A percentile compares a stretch with the other conserved stretches of the same genome.
These are phyloP conservation scores for Amiota communis DNA, from an alignment of 2,888 invertebrate genomes.

Conservation along the genomic window DNA sequence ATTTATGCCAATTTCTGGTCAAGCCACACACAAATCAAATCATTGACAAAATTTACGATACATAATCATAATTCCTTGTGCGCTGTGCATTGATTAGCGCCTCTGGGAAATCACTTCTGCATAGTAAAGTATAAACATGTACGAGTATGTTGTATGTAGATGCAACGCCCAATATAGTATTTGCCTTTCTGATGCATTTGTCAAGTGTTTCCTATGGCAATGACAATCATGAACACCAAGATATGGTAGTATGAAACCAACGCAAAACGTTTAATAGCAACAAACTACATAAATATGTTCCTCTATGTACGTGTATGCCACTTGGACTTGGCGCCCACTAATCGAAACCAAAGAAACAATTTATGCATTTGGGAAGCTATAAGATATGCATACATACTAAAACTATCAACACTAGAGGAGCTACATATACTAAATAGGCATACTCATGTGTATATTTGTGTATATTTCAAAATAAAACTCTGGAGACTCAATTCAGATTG, in stretches of 20 bases:
- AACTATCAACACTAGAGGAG: background rate
- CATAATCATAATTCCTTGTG: constrained; percentile 43
- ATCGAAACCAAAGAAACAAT: constrained; percentile 58
- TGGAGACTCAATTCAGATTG: too few relatives aligned
- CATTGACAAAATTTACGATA: background rate
- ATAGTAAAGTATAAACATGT: constrained; percentile 25
- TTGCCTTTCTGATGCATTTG: constrained; percentile 61
- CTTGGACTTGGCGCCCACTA: constrained; percentile 40
- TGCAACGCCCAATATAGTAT: constrained; percentile 51
- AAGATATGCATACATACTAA: constrained; percentile 13
- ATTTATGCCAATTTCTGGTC: constrained; percentile 34
- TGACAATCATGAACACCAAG: constrained; percentile 54
- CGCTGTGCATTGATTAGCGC: constrained; percentile 52
- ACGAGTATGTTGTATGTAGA: constrained; percentile 32
- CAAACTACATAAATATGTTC: constrained; percentile 33
- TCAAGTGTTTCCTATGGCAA: constrained; percentile 52
- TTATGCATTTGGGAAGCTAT: constrained; percentile 61
- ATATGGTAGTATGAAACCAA: constrained; percentile 48
- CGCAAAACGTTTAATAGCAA: constrained; percentile 41
- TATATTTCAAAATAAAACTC: too few relatives aligned
- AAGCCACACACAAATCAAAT: constrained; percentile 48
- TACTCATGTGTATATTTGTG: too few relatives aligned
- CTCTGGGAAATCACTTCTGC: constrained; percentile 20
- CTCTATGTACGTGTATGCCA: background rate
- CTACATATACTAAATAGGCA: background rate